Evolutionary conservation across 1,140 invertebrate genomes (phyloP), one percentile per base, ranked within the genome.

Genomic region (Drosophila seguyi): DNA sequence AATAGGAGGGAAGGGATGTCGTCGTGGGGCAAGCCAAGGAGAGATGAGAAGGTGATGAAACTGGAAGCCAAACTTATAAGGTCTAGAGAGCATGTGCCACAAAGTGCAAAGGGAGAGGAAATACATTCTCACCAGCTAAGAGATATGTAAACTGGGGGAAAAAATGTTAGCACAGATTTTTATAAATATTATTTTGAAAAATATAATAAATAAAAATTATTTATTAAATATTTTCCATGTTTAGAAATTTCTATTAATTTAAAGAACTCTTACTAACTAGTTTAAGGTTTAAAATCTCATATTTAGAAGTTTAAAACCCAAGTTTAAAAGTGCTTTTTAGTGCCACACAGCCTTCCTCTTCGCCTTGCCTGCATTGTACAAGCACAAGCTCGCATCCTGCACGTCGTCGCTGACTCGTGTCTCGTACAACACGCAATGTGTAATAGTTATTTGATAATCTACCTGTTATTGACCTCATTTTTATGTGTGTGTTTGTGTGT

Each of bases 391-490:
- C 44, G 65, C 44, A 71, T 71, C 44, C 53, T 52, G 34, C 59
- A 44, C 72, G 31, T 65, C 42, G 56, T 42, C 55, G 57, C 39
- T 52, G 42, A 22, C 47, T 67, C 68, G 50, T 75, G 59, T 56
- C 73, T 75, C 39, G 41, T 72, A 50, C 52, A 53, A 58, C 79
- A 44, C 45, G 45, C 59, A 47, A 76, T 79, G 60, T 84, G 78
- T 77, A 88, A 90, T 85, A 77, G 86, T 90, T 90, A 90, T 90
- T 90, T 90, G 85, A 90, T 90, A 90, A 90, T 90, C 85, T 90
- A 90, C 81, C 86, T 90, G 85, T 85, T 90, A 90, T 90, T 90
- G 85, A 90, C 85, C 85, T 85, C 85, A 76, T 90, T 90, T 88
- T 90, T 85, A 74, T 78, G 50, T 72, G 72, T 61, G 22, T 81